phyloP scores from a whole-genome alignment of 2,113 vertebrate genomes.

The Nothoprocta perdicaria region DNA sequence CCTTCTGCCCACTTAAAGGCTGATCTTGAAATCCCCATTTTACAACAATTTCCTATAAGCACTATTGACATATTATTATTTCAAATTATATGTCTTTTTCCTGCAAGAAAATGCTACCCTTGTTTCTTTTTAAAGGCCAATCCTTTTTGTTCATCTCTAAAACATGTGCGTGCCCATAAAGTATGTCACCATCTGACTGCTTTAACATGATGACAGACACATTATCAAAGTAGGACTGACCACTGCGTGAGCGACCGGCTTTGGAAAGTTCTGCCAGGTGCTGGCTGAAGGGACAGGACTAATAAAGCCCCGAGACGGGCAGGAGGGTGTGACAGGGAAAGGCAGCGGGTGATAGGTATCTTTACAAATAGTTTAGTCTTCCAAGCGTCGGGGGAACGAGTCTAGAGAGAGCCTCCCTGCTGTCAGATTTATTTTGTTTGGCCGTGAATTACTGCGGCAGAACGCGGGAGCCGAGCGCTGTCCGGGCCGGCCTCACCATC shows the following conservation, averaged over 20 bases:
- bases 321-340: conserved; percentile 48
- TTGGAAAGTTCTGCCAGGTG: conserved; percentile 75
- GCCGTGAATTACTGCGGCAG: conserved; percentile 54
- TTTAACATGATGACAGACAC: conserved; percentile 85
- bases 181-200: conserved; percentile 84
- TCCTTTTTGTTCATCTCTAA: conserved; percentile 81
- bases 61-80: conserved; percentile 90
- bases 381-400: conserved; percentile 48
- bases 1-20: conserved; percentile 82
- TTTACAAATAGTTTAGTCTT: conserved; percentile 72
- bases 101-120: conserved; percentile 82
- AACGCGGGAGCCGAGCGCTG: too few relatives aligned
- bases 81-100: conserved; percentile 88
- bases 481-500: too few relatives aligned
- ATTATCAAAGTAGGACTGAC: conserved; percentile 74
- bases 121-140: conserved; percentile 83
- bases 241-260: conserved; percentile 69
- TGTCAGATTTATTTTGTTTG: conserved; percentile 74
- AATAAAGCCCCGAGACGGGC: conserved; percentile 48
- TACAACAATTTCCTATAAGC: conserved; percentile 82
- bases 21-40: conserved; percentile 81
- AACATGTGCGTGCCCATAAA: conserved; percentile 83
- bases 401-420: conserved; percentile 61
- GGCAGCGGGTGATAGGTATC: conserved; percentile 70
- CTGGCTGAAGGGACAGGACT: conserved; percentile 77